Evolutionary conservation across 1,140 invertebrate genomes (phyloP).

Genomic region (Pentalonia nigronervosa): DNA sequence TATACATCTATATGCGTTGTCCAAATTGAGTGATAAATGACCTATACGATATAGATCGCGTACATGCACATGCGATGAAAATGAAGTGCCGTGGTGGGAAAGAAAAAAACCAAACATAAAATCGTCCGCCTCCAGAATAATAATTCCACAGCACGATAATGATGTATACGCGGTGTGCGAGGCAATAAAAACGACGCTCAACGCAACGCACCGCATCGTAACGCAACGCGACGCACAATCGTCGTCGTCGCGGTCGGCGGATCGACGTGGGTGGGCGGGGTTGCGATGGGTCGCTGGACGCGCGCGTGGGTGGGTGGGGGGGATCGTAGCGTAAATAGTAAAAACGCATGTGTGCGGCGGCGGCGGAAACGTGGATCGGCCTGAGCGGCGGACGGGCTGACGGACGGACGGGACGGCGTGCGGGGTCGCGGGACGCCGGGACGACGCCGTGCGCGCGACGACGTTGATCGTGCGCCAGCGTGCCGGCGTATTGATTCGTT

Average conservation of each 20-base stretch:
- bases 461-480: constrained; percentile 22
- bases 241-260: not conserved
- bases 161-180: not conserved
- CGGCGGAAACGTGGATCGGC: not conserved
- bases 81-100: not conserved
- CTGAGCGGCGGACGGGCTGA: not conserved
- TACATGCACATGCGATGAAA: not conserved
- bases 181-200: not conserved
- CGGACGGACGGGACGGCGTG: not conserved
- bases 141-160: not conserved
- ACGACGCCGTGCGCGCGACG: not conserved
- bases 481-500: constrained; percentile 52
- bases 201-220: not conserved
- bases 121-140: no score
- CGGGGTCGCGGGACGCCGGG: not conserved
- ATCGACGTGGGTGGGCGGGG: not conserved
- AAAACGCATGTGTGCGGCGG: constrained; percentile 33
- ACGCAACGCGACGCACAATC: not conserved
- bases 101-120: not conserved
- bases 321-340: constrained; percentile 40
- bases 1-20: not conserved
- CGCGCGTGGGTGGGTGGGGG: not conserved
- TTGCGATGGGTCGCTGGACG: no score
- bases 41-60: not conserved
- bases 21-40: not conserved